Conservation (phyloP, 1,140 invertebrate genomes). For the Danaus plexippus region DNA sequence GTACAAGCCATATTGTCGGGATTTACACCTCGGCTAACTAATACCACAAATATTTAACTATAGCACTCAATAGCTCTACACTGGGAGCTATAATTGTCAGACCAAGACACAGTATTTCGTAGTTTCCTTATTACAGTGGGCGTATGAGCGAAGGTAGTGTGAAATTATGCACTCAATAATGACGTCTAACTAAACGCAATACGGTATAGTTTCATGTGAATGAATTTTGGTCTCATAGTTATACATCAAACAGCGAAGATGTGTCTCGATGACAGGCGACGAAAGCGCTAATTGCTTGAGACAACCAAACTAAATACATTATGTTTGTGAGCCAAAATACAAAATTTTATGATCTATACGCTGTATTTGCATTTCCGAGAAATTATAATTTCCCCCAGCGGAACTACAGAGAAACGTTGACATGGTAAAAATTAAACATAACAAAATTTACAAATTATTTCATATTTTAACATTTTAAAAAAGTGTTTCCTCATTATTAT, state of each 20-base stretch:
- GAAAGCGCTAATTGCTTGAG: conserved; percentile 59
- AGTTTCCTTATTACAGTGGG: conserved; percentile 4
- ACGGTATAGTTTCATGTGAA: conserved; percentile 17
- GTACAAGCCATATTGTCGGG: conserved; percentile 1
- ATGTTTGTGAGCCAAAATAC: conserved; percentile 31
- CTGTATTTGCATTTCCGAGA: conserved; percentile 5
- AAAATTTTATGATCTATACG: conserved; percentile 17
- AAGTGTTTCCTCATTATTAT: no score
- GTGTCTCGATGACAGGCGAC: conserved; percentile 48
- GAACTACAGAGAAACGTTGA: no score
- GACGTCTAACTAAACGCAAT: conserved; percentile 6
- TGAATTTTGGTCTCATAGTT: conserved; percentile 12
- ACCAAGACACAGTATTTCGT: conserved; percentile 8
- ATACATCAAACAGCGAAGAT: conserved; percentile 24
- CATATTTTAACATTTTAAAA: no score
- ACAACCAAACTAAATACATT: conserved; percentile 37
- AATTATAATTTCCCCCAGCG: no score
- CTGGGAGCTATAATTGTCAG: conserved; percentile 19
- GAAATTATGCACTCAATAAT: conserved; percentile 7
- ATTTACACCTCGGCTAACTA: conserved; percentile 14
- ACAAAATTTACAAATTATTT: no score
- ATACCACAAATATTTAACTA: conserved; percentile 15
- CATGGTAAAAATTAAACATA: no score
- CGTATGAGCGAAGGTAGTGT: background rate
- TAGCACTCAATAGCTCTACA: conserved; percentile 10